Evolutionary conservation across 2,113 vertebrate species (phyloP).

Genomic region (Myanophis thanlyinensis): DNA sequence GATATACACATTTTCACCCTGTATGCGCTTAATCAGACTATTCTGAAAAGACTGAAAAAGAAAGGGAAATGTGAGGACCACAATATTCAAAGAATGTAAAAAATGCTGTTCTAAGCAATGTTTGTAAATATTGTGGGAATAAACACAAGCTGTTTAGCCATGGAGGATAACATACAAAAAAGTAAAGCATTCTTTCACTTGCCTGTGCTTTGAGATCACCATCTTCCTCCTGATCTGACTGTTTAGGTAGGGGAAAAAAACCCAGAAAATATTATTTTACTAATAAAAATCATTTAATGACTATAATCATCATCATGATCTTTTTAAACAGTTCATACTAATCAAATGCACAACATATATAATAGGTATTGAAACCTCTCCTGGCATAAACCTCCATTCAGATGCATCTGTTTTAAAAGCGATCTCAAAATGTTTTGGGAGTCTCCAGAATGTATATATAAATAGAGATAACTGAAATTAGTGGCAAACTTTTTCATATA

Average conservation of each 20-base stretch:
- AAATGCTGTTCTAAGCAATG: conserved; percentile 61
- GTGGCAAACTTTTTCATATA: neutral
- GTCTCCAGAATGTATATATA: neutral
- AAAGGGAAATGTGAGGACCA: conserved; percentile 74
- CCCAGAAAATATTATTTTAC: conserved; percentile 11
- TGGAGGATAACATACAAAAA: neutral
- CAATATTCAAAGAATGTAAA: conserved; percentile 60
- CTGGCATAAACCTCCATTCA: neutral
- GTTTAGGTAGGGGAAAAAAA: conserved; percentile 73
- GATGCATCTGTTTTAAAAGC: neutral
- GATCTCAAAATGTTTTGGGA: neutral
- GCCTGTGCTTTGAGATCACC: conserved; percentile 80
- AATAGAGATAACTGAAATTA: neutral
- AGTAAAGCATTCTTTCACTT: conserved; percentile 57
- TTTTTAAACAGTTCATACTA: neutral
- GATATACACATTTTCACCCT: conserved; percentile 97
- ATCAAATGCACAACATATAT: neutral
- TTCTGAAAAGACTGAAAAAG: conserved; percentile 87
- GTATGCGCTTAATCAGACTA: conserved; percentile 93
- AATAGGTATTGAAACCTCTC: neutral
- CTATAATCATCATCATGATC: neutral
- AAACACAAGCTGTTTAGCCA: conserved; percentile 20
- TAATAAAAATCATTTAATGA: neutral
- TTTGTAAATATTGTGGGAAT: conserved; percentile 57
- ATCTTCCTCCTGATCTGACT: conserved; percentile 96